Evolutionary conservation across 2,888 invertebrate species (phyloP), one percentile per base, ranked within the genome.

Genomic region (Ophonus ardosiacus): DNA sequence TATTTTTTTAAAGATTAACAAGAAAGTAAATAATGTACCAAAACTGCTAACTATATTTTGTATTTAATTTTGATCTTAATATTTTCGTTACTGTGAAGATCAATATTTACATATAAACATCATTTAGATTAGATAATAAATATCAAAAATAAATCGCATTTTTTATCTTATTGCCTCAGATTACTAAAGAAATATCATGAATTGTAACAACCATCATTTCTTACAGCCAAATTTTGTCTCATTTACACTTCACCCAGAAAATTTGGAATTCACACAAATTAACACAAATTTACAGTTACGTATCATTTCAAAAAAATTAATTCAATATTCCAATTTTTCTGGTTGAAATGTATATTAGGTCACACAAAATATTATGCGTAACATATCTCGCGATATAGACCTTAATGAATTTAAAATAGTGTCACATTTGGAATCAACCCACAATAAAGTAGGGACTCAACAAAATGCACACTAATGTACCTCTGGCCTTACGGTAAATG

Each of bases 101-200:
- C 61, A 7, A 61, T 10, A 24, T 63, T 68, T 68, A 38, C 17
- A 38, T 68, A 38, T n/a, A 68, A 61, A 61, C 10, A 61, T 15
- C 2, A 31, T 5, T 18, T 63, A 74, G 71, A 74, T 74, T 74
- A 74, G 71, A 74, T 74, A 74, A 74, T 13, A 63, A 21, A 68
- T 68, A 68, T 15, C n/a, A 68, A 68, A 63, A 24, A 63, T 7
- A 17, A 8, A 3, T 8, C 8, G 15, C 15, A 18, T 21, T 63
- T 63, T 63, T 13, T 17, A 59, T 65, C 13, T 61, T 61, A 86
- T 81, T 87, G 89, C 89, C 89, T 90, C 89, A 90, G 90, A 89
- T 90, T 89, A 90, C 90, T 90, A 91, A 91, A 91, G 90, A 91
- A 90, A 86, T 87, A 90, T 91, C 91, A 91, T 63, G 0, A 8